A percentile compares a stretch with the other conserved stretches of the same genome.
These are phyloP conservation scores for Diadema setosum DNA, from an alignment of 35 echinoderm and acorn worm genomes.

Conservation along the genomic window DNA sequence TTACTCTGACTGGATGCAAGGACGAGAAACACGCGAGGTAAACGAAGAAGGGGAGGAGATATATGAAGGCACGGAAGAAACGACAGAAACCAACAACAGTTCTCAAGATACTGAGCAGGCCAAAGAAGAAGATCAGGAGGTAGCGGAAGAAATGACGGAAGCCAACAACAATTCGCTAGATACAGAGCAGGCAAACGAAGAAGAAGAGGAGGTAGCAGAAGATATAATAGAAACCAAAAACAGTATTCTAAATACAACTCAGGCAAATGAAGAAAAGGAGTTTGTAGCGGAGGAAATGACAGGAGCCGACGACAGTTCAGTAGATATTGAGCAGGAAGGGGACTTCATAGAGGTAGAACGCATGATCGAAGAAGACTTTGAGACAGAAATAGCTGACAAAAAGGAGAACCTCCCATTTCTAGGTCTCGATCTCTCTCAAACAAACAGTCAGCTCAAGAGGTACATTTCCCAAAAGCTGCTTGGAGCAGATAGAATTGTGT, in stretches of 20 bases:
- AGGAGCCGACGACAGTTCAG: neutral
- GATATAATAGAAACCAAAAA: too few relatives aligned
- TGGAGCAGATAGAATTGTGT: neutral
- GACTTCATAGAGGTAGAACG: neutral
- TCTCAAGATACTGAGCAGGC: neutral
- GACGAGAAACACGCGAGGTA: too few relatives aligned
- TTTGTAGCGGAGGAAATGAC: neutral
- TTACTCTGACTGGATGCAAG: neutral
- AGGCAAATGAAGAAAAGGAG: neutral
- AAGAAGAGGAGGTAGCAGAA: neutral
- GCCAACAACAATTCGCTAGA: neutral
- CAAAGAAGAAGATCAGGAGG: neutral
- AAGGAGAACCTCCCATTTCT: neutral
- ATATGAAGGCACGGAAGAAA: too few relatives aligned
- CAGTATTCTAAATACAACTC: neutral
- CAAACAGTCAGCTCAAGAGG: neutral
- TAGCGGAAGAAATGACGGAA: neutral
- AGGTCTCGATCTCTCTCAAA: neutral
- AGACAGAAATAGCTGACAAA: neutral
- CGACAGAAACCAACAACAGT: too few relatives aligned
- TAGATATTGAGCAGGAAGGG: neutral
- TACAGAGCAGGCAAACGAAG: neutral
- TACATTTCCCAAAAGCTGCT: neutral
- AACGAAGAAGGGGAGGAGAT: too few relatives aligned
- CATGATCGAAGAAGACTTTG: slow-evolving; percentile 1